A percentile compares a stretch with the other conserved stretches of the same genome.
Conservation (phyloP, 2,113 vertebrate genomes). For the Cromileptes altivelis region DNA sequence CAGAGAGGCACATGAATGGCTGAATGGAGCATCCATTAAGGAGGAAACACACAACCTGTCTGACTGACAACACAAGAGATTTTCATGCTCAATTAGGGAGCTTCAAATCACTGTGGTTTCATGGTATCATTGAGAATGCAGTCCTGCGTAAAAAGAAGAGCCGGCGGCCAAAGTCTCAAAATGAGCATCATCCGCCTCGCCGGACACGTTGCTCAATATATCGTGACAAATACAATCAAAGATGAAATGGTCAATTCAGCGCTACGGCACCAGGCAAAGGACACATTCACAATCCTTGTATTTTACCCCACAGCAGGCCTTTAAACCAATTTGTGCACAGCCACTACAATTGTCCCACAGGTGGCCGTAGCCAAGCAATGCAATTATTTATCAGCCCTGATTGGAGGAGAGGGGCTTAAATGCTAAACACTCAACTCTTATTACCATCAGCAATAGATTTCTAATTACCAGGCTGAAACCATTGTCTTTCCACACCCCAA, state of each 20-base stretch:
- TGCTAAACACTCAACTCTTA: conserved; percentile 43
- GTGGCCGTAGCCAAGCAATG: conserved; percentile 50
- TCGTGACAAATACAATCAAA: conserved; percentile 37
- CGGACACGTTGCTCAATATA: conserved; percentile 28
- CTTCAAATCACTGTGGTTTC: conserved; percentile 55
- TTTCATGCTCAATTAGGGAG: conserved; percentile 75
- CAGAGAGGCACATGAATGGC: conserved; percentile 40
- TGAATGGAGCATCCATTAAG: conserved; percentile 55
- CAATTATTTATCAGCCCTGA: conserved; percentile 40
- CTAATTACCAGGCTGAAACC: conserved; percentile 47
- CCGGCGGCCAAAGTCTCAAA: conserved; percentile 37
- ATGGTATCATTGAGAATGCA: conserved; percentile 43
- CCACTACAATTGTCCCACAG: conserved; percentile 32
- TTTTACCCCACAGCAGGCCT: conserved; percentile 47
- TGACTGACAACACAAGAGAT: conserved; percentile 66
- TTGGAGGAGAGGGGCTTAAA: conserved; percentile 29
- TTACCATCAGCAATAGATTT: conserved; percentile 46
- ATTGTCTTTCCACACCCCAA: conserved; percentile 28
- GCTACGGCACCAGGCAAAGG: neutral
- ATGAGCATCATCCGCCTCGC: conserved; percentile 26
- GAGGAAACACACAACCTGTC: conserved; percentile 63
- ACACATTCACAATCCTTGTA: conserved; percentile 12
- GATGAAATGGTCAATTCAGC: conserved; percentile 34
- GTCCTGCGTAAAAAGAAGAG: conserved; percentile 23
- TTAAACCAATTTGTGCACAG: conserved; percentile 58